A percentile compares a stretch with the other conserved stretches of the same genome.
Conservation (phyloP, 2,888 invertebrate species). For the Eucera pruinosa region DNA sequence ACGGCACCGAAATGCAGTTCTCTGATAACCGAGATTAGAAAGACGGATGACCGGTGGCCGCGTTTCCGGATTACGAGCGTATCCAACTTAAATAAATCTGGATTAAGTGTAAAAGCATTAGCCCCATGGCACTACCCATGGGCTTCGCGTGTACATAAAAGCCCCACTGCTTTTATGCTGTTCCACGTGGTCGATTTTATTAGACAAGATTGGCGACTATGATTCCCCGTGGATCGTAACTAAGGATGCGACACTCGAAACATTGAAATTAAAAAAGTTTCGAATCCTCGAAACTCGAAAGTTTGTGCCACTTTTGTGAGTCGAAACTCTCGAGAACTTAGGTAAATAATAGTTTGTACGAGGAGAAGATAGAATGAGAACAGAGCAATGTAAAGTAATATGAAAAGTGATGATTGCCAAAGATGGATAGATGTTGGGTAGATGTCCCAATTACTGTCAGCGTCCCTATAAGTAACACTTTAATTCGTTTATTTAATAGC, state of each 20-base stretch:
- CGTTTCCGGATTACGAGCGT: constrained; percentile 35
- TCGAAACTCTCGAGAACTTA: too few species aligned
- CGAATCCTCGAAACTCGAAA: too few species aligned
- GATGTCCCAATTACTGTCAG: too few species aligned
- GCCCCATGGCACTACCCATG: not conserved
- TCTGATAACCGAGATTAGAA: constrained; percentile 51
- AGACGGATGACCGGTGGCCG: constrained; percentile 35
- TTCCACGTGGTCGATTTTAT: not conserved
- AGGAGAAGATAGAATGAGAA: too few species aligned
- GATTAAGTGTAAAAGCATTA: constrained; percentile 34
- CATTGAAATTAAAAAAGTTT: not conserved
- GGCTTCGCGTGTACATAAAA: not conserved
- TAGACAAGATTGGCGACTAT: not conserved
- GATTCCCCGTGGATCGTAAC: not conserved
- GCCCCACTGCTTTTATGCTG: not conserved
- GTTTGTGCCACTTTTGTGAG: too few species aligned
- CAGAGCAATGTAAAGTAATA: too few species aligned
- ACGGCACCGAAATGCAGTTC: constrained; percentile 27
- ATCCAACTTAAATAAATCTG: constrained; percentile 51
- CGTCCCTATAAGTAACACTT: too few species aligned
- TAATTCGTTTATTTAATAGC: too few species aligned
- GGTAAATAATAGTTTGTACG: too few species aligned
- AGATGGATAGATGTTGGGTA: too few species aligned
- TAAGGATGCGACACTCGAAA: not conserved
- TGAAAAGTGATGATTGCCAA: too few species aligned